phyloP scores from a whole-genome alignment of 2,888 invertebrate species.

The Steinernema carpocapsae region DNA sequence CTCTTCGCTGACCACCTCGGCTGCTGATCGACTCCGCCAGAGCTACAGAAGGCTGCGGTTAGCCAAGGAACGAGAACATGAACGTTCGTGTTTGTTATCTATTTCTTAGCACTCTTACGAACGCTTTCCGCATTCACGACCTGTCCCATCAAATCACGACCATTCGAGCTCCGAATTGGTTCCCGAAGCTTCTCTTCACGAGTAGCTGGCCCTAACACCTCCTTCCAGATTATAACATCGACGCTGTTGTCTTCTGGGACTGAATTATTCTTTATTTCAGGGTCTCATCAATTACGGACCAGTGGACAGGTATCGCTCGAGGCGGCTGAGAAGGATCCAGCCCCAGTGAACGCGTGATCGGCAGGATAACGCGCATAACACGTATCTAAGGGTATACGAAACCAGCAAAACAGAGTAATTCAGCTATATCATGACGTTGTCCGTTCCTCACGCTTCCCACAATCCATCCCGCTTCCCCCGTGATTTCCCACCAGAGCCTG shows the following conservation, averaged over 20 bases:
- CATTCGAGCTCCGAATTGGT: slow-evolving; percentile 17
- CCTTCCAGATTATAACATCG: no score
- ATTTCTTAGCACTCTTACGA: slow-evolving; percentile 15
- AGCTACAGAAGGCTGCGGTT: slow-evolving; percentile 64
- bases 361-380: not conserved
- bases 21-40: slow-evolving; percentile 66
- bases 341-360: slow-evolving; percentile 38
- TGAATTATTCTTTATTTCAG: slow-evolving; percentile 50
- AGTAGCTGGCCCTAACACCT: no score
- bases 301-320: slow-evolving; percentile 65
- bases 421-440: slow-evolving; percentile 4
- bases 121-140: slow-evolving; percentile 21
- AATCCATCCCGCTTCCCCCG: not conserved
- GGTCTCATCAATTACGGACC: slow-evolving; percentile 65
- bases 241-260: no score
- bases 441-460: not conserved
- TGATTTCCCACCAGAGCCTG: no score
- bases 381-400: slow-evolving; percentile 20
- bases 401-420: slow-evolving; percentile 8
- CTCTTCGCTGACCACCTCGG: slow-evolving; percentile 63
- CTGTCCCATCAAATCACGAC: slow-evolving; percentile 33
- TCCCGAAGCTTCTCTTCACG: not conserved
- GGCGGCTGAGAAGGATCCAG: slow-evolving; percentile 61
- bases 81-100: slow-evolving; percentile 58
- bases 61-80: slow-evolving; percentile 66